phyloP scores from a whole-genome alignment of 2,113 vertebrate species.

The Mellivora capensis region DNA sequence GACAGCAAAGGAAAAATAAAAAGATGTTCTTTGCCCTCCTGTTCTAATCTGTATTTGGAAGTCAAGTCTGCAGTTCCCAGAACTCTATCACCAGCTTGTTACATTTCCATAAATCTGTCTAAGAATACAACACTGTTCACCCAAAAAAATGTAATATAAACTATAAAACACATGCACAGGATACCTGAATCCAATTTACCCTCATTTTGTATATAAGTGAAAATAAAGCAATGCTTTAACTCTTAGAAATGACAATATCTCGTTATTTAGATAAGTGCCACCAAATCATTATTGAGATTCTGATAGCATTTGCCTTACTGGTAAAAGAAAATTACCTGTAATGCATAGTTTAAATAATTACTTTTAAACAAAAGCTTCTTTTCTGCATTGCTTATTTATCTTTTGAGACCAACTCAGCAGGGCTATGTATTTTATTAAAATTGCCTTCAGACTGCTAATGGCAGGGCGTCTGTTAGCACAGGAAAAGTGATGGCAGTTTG shows the following conservation, averaged over 20 bases:
- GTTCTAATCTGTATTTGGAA: slow-evolving; percentile 60
- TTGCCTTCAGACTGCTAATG: slow-evolving; percentile 85
- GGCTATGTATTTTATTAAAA: slow-evolving; percentile 84
- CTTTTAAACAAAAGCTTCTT: slow-evolving; percentile 88
- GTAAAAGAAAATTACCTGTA: slow-evolving; percentile 87
- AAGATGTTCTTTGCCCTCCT: slow-evolving; percentile 66
- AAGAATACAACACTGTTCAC: slow-evolving; percentile 59
- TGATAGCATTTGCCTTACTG: slow-evolving; percentile 83
- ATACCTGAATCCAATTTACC: slow-evolving; percentile 74
- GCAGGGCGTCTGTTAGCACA: slow-evolving; percentile 74
- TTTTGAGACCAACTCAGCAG: slow-evolving; percentile 81
- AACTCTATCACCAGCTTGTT: slow-evolving; percentile 70
- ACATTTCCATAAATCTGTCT: slow-evolving; percentile 70
- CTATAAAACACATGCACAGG: slow-evolving; percentile 50
- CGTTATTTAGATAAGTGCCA: slow-evolving; percentile 77
- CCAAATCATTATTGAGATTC: slow-evolving; percentile 83
- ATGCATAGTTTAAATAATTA: slow-evolving; percentile 88
- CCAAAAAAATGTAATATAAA: slow-evolving; percentile 46
- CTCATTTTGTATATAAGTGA: slow-evolving; percentile 74
- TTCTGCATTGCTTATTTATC: slow-evolving; percentile 81
- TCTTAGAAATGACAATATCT: slow-evolving; percentile 81
- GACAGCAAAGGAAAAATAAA: slow-evolving; percentile 73
- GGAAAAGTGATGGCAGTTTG: slow-evolving; percentile 76
- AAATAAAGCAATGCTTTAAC: slow-evolving; percentile 79
- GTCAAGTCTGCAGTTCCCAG: slow-evolving; percentile 64